Evolutionary conservation across 92 coral and sea anemone genomes (phyloP).

Genomic region (Porites lobata): DNA sequence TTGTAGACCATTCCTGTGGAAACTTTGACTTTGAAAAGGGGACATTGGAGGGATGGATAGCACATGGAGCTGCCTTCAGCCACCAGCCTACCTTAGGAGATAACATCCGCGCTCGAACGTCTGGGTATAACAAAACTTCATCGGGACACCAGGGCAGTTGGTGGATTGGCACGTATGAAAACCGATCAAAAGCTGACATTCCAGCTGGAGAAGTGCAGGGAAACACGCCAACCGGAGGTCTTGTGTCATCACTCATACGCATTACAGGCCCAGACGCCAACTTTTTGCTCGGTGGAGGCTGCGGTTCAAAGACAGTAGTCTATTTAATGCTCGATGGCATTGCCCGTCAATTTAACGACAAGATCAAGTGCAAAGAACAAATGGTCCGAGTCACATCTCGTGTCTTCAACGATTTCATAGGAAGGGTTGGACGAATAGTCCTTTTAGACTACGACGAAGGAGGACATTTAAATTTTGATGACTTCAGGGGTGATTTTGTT

Average conservation of each 20-base stretch:
- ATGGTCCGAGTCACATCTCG: not conserved
- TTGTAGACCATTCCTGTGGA: slow-evolving; percentile 5
- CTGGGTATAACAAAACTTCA: slow-evolving; percentile 4
- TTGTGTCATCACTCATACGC: not conserved
- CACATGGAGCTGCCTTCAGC: slow-evolving; percentile 49
- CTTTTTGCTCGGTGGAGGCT: slow-evolving; percentile 9
- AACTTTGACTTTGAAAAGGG: slow-evolving; percentile 64
- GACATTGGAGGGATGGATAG: slow-evolving; percentile 52
- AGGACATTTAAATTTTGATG: slow-evolving; percentile 25
- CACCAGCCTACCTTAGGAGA: slow-evolving; percentile 34
- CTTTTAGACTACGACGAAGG: not conserved
- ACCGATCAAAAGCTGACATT: slow-evolving; percentile 28
- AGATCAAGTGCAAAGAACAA: not conserved
- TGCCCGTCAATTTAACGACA: not conserved
- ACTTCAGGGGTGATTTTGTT: slow-evolving; percentile 20
- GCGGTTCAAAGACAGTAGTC: not conserved
- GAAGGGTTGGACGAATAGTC: not conserved
- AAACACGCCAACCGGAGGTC: not conserved
- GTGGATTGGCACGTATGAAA: slow-evolving; percentile 66
- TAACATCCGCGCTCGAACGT: slow-evolving; percentile 43
- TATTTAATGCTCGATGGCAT: not conserved
- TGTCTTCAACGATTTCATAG: not conserved
- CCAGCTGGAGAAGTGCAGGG: slow-evolving; percentile 53
- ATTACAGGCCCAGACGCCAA: not conserved
- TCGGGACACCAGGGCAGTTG: slow-evolving; percentile 47